Evolutionary conservation across 2,113 vertebrate genomes (phyloP).

Genomic region (Penelope pileata): DNA sequence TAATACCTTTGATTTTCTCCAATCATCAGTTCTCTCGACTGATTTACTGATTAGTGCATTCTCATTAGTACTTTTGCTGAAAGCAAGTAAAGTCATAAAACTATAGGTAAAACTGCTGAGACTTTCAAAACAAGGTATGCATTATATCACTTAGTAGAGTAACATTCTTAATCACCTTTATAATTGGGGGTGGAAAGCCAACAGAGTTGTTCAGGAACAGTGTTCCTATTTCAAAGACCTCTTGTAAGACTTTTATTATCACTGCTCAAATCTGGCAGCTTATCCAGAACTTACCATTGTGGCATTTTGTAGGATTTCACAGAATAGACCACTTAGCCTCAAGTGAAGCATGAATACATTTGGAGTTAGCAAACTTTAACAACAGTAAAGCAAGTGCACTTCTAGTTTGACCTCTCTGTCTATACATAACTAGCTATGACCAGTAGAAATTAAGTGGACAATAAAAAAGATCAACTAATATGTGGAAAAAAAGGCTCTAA

Average conservation of each 20-base stretch:
- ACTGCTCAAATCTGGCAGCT: background rate
- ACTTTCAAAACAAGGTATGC: background rate
- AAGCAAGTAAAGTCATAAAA: background rate
- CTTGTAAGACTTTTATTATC: background rate
- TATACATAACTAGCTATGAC: background rate
- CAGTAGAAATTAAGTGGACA: background rate
- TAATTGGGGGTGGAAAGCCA: background rate
- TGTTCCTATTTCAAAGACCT: background rate
- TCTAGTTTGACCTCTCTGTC: background rate
- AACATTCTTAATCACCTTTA: conserved; percentile 31
- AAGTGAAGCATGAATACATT: background rate
- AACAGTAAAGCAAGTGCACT: background rate
- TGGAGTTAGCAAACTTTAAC: background rate
- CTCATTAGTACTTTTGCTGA: background rate
- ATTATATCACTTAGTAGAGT: background rate
- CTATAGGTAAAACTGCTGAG: background rate
- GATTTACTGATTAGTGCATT: conserved; percentile 1
- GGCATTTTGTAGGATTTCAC: background rate
- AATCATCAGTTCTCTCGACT: background rate
- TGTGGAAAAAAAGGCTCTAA: background rate
- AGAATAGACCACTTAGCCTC: background rate
- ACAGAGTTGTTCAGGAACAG: background rate
- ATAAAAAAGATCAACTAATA: background rate
- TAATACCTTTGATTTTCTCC: background rate
- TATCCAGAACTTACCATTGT: background rate